These are phyloP conservation scores for Cydia strobilella DNA, from an alignment of 1,140 invertebrate genomes.

Conservation along the genomic window DNA sequence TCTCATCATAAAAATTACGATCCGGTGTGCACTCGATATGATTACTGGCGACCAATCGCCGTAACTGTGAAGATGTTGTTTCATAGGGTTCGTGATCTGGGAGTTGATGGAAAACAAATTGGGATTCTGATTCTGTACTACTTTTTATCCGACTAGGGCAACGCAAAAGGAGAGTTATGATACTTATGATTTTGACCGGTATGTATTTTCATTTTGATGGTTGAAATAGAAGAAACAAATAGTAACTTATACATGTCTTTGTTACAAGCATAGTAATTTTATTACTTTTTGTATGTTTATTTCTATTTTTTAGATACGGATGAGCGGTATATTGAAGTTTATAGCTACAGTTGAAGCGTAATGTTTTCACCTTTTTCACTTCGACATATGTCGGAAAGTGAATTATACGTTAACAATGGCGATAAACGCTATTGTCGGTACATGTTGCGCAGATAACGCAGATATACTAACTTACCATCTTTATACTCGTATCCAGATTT, in stretches of 20 bases:
- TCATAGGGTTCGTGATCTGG: background rate
- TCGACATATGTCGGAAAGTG: background rate
- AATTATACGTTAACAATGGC: background rate
- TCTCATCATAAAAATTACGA: conserved; percentile 60
- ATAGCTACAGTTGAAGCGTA: background rate
- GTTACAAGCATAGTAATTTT: no score
- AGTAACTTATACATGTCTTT: background rate
- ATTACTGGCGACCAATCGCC: conserved; percentile 43
- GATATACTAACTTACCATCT: background rate
- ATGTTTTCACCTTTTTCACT: conserved; percentile 9
- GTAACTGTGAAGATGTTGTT: background rate
- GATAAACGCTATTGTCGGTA: background rate
- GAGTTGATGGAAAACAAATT: background rate
- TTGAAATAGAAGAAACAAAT: background rate
- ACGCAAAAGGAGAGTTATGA: no score
- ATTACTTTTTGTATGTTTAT: no score
- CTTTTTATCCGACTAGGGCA: no score
- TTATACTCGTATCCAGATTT: background rate
- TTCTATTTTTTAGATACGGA: no score
- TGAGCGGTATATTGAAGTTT: no score
- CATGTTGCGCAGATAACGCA: background rate
- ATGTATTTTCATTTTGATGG: no score
- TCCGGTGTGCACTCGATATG: conserved; percentile 56
- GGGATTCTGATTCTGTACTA: background rate
- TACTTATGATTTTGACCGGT: no score